phyloP scores from a whole-genome alignment of 2,797 vertebrate species.

The Crenichthys baileyi region DNA sequence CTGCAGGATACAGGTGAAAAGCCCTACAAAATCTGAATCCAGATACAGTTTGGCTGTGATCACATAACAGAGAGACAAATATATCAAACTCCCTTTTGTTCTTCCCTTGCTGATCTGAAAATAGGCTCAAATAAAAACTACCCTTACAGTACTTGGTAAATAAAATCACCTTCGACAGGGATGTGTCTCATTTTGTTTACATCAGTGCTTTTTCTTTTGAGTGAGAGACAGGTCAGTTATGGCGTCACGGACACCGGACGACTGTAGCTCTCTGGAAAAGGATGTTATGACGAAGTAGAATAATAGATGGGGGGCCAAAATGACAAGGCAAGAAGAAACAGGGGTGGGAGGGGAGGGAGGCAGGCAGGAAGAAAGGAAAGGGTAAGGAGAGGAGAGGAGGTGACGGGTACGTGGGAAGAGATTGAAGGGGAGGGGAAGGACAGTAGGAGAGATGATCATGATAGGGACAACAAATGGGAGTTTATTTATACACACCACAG shows the following conservation, averaged over 20 bases:
- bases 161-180: slow-evolving; percentile 39
- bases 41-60: slow-evolving; percentile 48
- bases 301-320: slow-evolving; percentile 60
- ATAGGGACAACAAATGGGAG: slow-evolving; percentile 58
- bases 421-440: slow-evolving; percentile 34
- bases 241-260: slow-evolving; percentile 62
- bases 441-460: slow-evolving; percentile 47
- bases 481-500: slow-evolving; percentile 49
- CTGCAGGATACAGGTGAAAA: slow-evolving; percentile 53
- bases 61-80: slow-evolving; percentile 21
- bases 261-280: slow-evolving; percentile 56
- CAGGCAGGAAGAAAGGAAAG: slow-evolving; percentile 36
- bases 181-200: slow-evolving; percentile 67
- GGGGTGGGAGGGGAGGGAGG: slow-evolving; percentile 43
- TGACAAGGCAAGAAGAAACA: slow-evolving; percentile 69
- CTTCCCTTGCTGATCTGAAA: slow-evolving; percentile 38
- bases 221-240: slow-evolving; percentile 65
- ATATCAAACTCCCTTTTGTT: slow-evolving; percentile 26
- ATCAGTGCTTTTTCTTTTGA: slow-evolving; percentile 49
- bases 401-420: not conserved
- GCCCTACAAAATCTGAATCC: slow-evolving; percentile 41
- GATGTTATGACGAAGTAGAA: slow-evolving; percentile 70
- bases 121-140: slow-evolving; percentile 30
- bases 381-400: slow-evolving; percentile 9
- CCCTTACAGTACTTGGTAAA: slow-evolving; percentile 31